These are phyloP conservation scores for Glaucopsyche alexis DNA, from an alignment of 2,888 invertebrate species.

Conservation along the genomic window DNA sequence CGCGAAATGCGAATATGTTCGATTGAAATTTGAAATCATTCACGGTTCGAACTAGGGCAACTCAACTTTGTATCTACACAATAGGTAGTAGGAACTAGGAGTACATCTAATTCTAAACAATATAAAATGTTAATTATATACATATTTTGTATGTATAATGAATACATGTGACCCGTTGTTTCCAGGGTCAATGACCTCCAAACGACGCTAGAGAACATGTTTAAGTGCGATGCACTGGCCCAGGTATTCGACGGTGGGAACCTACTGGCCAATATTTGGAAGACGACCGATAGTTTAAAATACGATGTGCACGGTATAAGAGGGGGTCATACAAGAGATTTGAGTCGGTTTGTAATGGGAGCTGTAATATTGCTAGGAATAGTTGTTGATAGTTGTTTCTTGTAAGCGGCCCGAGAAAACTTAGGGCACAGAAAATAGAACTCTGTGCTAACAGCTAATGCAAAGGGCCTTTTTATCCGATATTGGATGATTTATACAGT, in stretches of 20 bases:
- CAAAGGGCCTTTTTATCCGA: too few species aligned
- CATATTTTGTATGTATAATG: not conserved
- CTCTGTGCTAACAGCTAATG: too few species aligned
- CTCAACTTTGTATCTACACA: too few species aligned
- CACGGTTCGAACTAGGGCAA: too few species aligned
- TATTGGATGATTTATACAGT: too few species aligned
- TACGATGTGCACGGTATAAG: constrained; percentile 21
- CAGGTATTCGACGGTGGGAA: constrained; percentile 53
- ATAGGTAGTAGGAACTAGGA: too few species aligned
- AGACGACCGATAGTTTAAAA: constrained; percentile 42
- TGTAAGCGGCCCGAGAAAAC: too few species aligned
- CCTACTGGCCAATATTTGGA: constrained; percentile 56
- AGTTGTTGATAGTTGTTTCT: not conserved
- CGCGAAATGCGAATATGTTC: too few species aligned
- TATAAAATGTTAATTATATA: not conserved
- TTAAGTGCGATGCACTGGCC: constrained; percentile 52
- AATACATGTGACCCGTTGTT: constrained; percentile 38
- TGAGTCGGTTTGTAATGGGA: not conserved
- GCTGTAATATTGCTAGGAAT: not conserved
- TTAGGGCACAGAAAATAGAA: too few species aligned
- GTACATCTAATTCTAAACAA: too few species aligned
- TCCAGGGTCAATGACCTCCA: constrained; percentile 63
- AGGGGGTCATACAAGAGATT: not conserved
- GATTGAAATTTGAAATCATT: too few species aligned
- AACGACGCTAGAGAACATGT: constrained; percentile 56